Evolutionary conservation across 2,113 vertebrate species (phyloP).

Genomic region (Elaphurus davidianus): DNA sequence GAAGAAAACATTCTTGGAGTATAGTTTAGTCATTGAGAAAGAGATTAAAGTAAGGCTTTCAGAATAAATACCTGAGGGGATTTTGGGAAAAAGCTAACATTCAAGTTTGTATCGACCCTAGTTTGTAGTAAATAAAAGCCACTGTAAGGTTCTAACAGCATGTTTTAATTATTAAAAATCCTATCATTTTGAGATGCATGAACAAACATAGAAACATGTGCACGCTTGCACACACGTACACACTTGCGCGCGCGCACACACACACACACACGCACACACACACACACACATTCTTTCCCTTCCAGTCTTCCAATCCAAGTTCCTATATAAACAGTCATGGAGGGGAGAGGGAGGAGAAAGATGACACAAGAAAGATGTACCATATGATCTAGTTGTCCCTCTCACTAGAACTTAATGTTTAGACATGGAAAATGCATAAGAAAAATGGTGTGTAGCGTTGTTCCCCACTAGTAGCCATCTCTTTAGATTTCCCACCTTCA

Average conservation of each 20-base stretch:
- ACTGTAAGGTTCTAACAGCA: neutral
- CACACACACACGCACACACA: neutral
- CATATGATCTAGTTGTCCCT: neutral
- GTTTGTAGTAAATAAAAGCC: neutral
- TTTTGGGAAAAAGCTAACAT: neutral
- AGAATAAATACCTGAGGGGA: neutral
- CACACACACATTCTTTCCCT: neutral
- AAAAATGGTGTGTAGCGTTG: neutral
- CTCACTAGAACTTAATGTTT: neutral
- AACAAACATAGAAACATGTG: neutral
- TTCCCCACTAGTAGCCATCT: neutral
- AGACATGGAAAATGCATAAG: neutral
- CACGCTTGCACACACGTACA: neutral
- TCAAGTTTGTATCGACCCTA: neutral
- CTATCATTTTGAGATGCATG: neutral
- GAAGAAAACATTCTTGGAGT: neutral
- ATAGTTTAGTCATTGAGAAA: neutral
- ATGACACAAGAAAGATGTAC: neutral
- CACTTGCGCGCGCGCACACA: neutral
- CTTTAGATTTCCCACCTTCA: neutral
- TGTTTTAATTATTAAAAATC: neutral
- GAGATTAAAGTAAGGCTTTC: neutral
- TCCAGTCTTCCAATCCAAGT: neutral
- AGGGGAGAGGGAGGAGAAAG: neutral
- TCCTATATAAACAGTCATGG: neutral